phyloP scores from a whole-genome alignment of 2,113 vertebrate genomes.

The Erythrocercus mccallii region DNA sequence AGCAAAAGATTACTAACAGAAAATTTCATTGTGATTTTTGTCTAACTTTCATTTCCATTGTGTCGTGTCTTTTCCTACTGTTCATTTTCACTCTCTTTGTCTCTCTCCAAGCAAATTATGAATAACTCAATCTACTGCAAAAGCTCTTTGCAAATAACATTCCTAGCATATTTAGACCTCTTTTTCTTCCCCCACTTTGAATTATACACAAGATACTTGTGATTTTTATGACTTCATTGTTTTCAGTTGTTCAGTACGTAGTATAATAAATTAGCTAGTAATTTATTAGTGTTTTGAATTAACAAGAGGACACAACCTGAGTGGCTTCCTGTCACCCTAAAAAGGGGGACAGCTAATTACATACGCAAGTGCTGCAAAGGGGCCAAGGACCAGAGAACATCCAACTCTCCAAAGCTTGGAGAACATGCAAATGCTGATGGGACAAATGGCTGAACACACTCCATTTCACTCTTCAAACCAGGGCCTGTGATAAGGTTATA shows the following conservation, averaged over 20 bases:
- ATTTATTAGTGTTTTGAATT: background rate
- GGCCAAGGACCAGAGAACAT: background rate
- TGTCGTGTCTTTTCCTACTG: background rate
- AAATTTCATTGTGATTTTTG: background rate
- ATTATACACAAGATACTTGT: slow-evolving; percentile 33
- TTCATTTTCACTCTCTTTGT: background rate
- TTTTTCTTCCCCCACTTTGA: slow-evolving; percentile 9
- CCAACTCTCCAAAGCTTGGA: background rate
- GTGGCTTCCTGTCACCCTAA: background rate
- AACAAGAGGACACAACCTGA: background rate
- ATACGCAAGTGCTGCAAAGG: background rate
- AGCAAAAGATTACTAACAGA: background rate
- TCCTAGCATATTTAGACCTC: slow-evolving; percentile 45
- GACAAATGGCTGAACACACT: background rate
- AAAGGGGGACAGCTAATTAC: background rate
- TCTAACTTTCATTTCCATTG: background rate
- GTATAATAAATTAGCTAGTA: background rate
- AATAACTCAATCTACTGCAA: background rate
- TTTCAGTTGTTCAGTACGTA: slow-evolving; percentile 1
- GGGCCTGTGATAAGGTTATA: background rate
- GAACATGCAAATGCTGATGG: background rate
- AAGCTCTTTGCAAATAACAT: slow-evolving; percentile 42
- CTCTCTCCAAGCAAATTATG: background rate
- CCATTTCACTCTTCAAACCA: background rate
- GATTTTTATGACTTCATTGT: slow-evolving; percentile 47